Evolutionary conservation across 2,888 invertebrate species (phyloP).

Genomic region (Cheilosia urbana): DNA sequence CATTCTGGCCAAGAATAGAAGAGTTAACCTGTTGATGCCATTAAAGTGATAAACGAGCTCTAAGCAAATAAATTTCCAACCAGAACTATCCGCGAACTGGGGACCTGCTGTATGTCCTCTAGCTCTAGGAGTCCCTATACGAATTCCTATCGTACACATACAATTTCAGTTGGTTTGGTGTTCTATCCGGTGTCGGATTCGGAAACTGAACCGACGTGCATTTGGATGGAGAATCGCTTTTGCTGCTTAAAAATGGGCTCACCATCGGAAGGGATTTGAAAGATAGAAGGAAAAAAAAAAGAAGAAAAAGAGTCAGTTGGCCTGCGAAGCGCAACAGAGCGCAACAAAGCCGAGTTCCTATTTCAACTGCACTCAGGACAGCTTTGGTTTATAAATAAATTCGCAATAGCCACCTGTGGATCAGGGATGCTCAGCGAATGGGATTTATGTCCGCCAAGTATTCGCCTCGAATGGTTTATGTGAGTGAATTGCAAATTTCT

Average conservation of each 20-base stretch:
- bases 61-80: slow-evolving; percentile 54
- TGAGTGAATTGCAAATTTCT: slow-evolving; percentile 53
- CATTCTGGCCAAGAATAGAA: slow-evolving; percentile 30
- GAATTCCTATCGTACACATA: background rate
- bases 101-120: background rate
- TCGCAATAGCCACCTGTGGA: slow-evolving; percentile 62
- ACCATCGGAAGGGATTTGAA: background rate
- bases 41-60: slow-evolving; percentile 71
- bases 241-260: slow-evolving; percentile 11
- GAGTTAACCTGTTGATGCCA: slow-evolving; percentile 71
- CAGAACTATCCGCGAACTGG: slow-evolving; percentile 2
- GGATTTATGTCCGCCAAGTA: slow-evolving; percentile 36
- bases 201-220: slow-evolving; percentile 42
- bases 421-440: slow-evolving; percentile 10
- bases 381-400: slow-evolving; percentile 51
- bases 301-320: slow-evolving; percentile 3
- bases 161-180: slow-evolving; percentile 22
- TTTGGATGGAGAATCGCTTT: slow-evolving; percentile 48
- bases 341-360: slow-evolving; percentile 1
- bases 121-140: slow-evolving; percentile 5
- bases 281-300: slow-evolving; percentile 1
- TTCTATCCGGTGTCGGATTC: slow-evolving; percentile 6
- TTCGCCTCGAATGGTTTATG: slow-evolving; percentile 43
- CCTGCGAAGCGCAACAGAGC: slow-evolving; percentile 20
- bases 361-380: slow-evolving; percentile 2